Percentiles rank a stretch among this genome's conserved stretches.
These are phyloP conservation scores for Sarcophaga variegata DNA, from an alignment of 2,888 invertebrate genomes.

Conservation along the genomic window DNA sequence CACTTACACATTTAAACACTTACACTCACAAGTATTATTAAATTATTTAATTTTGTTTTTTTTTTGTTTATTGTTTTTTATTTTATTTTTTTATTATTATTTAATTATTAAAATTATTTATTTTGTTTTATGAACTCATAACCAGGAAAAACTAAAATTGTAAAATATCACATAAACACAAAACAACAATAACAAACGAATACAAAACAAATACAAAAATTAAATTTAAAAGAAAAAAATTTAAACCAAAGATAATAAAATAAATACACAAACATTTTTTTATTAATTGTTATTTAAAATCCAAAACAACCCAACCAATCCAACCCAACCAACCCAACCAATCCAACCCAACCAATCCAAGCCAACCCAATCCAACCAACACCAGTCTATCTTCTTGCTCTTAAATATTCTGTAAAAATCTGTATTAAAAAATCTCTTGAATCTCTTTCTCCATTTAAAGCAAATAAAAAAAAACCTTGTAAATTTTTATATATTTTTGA, in stretches of 20 bases:
- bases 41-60: constrained; percentile 36
- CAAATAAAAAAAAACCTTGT: background rate
- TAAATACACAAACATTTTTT: background rate
- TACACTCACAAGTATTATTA: constrained; percentile 57
- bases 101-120: constrained; percentile 49
- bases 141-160: background rate
- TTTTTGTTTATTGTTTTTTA: constrained; percentile 23
- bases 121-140: constrained; percentile 34
- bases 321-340: background rate
- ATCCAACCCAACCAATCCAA: background rate
- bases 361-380: background rate
- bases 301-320: constrained; percentile 5
- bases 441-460: background rate
- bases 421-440: background rate
- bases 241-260: constrained; percentile 57
- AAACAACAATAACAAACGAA: constrained; percentile 7
- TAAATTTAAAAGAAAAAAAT: constrained; percentile 33
- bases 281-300: constrained; percentile 28
- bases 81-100: constrained; percentile 37
- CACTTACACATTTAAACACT: constrained; percentile 33
- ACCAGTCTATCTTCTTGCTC: background rate
- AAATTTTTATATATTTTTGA: background rate
- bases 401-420: background rate
- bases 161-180: constrained; percentile 14
- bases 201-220: constrained; percentile 39